Evolutionary conservation across 2,888 invertebrate genomes (phyloP).

Genomic region (Hydroisotoma schaefferi): DNA sequence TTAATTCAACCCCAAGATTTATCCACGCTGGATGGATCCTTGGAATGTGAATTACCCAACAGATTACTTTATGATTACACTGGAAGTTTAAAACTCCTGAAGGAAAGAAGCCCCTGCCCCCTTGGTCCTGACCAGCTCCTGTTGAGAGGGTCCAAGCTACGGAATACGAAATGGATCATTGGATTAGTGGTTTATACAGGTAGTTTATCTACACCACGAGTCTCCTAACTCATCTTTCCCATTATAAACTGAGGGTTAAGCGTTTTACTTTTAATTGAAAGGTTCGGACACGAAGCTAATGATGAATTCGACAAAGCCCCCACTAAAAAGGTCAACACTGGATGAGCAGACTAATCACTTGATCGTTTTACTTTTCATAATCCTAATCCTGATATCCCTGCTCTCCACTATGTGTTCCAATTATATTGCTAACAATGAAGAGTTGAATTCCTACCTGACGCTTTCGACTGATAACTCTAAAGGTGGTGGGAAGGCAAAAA

Average conservation of each 20-base stretch:
- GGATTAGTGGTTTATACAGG: constrained; percentile 97
- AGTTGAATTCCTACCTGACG: constrained; percentile 50
- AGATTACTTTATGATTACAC: constrained; percentile 89
- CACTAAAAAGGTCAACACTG: constrained; percentile 87
- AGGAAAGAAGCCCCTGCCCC: constrained; percentile 65
- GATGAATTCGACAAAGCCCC: constrained; percentile 84
- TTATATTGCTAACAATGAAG: constrained; percentile 3
- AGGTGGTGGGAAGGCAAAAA: background rate
- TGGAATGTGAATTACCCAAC: constrained; percentile 56
- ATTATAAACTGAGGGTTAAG: too few relatives aligned
- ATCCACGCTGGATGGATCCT: background rate
- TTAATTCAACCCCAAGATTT: too few relatives aligned
- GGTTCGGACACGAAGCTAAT: constrained; percentile 96
- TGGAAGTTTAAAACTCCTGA: constrained; percentile 69
- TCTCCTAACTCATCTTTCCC: too few relatives aligned
- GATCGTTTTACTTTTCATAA: constrained; percentile 89
- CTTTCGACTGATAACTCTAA: too few relatives aligned
- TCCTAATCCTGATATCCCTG: constrained; percentile 82
- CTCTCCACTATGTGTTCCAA: constrained; percentile 80
- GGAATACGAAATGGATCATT: constrained; percentile 94
- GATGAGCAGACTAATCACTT: constrained; percentile 88
- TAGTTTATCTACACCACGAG: too few relatives aligned
- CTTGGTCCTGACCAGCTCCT: constrained; percentile 91
- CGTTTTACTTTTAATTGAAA: too few relatives aligned
- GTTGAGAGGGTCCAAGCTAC: constrained; percentile 87